These are phyloP conservation scores for Oligia latruncula DNA, from an alignment of 2,888 invertebrate genomes.

Conservation along the genomic window DNA sequence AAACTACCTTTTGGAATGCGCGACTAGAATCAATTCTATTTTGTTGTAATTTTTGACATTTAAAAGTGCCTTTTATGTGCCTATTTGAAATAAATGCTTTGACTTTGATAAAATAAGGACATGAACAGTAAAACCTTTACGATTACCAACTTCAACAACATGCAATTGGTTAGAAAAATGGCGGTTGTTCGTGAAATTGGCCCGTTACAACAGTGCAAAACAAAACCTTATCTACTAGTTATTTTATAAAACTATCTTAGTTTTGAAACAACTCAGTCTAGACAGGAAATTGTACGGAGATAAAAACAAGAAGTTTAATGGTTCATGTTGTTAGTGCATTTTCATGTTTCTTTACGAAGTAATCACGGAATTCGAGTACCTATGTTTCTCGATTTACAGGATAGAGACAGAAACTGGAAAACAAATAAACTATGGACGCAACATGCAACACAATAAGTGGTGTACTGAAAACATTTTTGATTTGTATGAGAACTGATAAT, in stretches of 20 bases:
- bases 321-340: conserved; percentile 30
- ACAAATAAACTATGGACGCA: not conserved
- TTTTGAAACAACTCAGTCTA: conserved; percentile 81
- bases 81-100: too few relatives aligned
- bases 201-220: not conserved
- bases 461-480: not conserved
- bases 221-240: conserved; percentile 12
- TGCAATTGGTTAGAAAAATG: not conserved
- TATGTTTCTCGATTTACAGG: conserved; percentile 2
- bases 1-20: too few relatives aligned
- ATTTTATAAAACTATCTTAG: conserved; percentile 45
- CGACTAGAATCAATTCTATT: too few relatives aligned
- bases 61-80: too few relatives aligned
- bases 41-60: too few relatives aligned
- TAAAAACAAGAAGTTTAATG: conserved; percentile 39
- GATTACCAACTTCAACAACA: not conserved
- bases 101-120: not conserved
- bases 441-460: not conserved
- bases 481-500: not conserved
- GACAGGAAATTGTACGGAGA: conserved; percentile 82
- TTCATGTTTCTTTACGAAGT: conserved; percentile 26
- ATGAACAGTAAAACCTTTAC: not conserved
- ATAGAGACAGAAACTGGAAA: not conserved
- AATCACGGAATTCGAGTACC: not conserved
- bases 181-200: not conserved